Conservation (phyloP, 2,888 invertebrate species). For the Parthenolecanium corni region DNA sequence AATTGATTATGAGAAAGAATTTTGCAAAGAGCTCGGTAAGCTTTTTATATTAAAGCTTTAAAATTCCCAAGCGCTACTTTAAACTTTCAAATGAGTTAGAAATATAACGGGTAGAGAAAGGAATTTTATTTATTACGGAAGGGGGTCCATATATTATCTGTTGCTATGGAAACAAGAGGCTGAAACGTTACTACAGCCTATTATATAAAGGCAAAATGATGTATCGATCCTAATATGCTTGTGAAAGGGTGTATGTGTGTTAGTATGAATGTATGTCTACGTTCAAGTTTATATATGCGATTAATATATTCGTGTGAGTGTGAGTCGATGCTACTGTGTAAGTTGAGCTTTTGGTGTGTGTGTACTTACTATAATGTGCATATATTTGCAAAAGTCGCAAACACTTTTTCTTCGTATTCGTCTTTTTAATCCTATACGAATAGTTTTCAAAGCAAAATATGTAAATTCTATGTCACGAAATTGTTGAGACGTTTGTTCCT, state of each 20-base stretch:
- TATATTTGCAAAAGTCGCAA: background rate
- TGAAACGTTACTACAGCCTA: conserved; percentile 28
- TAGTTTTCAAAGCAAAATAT: too few relatives aligned
- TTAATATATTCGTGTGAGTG: too few relatives aligned
- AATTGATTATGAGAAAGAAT: conserved; percentile 27
- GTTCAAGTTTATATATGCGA: too few relatives aligned
- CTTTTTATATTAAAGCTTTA: conserved; percentile 25
- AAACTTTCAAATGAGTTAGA: conserved; percentile 30
- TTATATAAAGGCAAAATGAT: conserved; percentile 27
- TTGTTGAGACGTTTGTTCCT: too few relatives aligned
- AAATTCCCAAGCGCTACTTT: conserved; percentile 29
- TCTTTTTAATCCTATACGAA: background rate
- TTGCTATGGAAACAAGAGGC: conserved; percentile 25
- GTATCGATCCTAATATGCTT: conserved; percentile 27
- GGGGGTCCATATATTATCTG: conserved; percentile 29
- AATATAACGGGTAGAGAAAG: conserved; percentile 26
- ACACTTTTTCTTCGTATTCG: background rate
- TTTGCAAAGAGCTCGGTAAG: conserved; percentile 1
- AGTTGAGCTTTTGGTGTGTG: background rate
- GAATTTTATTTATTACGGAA: conserved; percentile 30
- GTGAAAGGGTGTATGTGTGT: conserved; percentile 17
- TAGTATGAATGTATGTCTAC: background rate
- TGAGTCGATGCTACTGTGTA: too few relatives aligned
- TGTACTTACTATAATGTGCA: background rate
- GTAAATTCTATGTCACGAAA: too few relatives aligned